phyloP scores from a whole-genome alignment of 2,888 invertebrate genomes.

The Hirtodrosophila trivittata region DNA sequence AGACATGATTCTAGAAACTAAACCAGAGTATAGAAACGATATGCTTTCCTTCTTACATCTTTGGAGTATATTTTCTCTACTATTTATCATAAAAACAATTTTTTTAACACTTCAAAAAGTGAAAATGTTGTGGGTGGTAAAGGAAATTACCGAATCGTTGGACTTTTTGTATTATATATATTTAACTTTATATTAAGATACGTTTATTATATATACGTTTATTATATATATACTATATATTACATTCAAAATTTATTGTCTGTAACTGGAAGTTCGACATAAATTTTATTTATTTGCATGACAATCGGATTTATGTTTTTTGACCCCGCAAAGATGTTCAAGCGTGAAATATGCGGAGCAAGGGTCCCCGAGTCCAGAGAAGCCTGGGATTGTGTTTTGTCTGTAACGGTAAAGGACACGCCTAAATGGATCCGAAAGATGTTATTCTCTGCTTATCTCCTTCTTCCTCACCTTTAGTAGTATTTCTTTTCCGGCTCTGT shows the following conservation, averaged over 20 bases:
- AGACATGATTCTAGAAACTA: no score
- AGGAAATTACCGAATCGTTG: no score
- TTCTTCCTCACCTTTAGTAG: slow-evolving; percentile 21
- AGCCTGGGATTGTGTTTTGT: slow-evolving; percentile 27
- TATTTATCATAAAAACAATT: no score
- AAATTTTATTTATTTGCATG: slow-evolving; percentile 82
- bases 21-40: no score
- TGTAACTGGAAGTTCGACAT: slow-evolving; percentile 75
- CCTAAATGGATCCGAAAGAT: slow-evolving; percentile 47
- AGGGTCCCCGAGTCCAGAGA: slow-evolving; percentile 35
- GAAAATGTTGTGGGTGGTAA: no score
- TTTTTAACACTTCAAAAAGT: no score
- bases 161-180: no score
- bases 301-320: slow-evolving; percentile 81
- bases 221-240: no score
- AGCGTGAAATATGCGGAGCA: slow-evolving; percentile 69
- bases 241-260: slow-evolving; percentile 79
- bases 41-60: no score
- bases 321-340: slow-evolving; percentile 76
- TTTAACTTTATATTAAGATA: neutral
- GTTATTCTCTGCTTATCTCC: slow-evolving; percentile 13
- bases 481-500: slow-evolving; percentile 23
- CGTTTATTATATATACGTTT: slow-evolving; percentile 27
- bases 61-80: no score
- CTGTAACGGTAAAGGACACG: slow-evolving; percentile 41